Base-by-base conservation (phyloP, 1,140 invertebrate species). In the Coelopa frigida region DNA sequence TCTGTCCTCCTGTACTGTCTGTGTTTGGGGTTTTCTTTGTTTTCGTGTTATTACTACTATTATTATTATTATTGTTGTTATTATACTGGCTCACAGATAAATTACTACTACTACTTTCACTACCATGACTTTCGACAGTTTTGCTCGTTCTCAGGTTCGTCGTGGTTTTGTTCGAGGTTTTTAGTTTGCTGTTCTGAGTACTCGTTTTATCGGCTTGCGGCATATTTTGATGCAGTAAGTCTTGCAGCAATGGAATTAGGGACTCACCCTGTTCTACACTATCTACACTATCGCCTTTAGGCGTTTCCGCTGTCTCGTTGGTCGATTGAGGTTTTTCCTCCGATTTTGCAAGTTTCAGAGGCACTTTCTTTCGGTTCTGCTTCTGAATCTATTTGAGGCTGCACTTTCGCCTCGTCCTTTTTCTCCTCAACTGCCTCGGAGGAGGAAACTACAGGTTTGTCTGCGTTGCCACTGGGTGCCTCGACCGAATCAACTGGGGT, bases 211-310 rank as follows among this genome's bases (percentile, higher is more conserved):
- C 27, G 39, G 15, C 36, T 56, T 61, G 35, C 48, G 51, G 58
- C 57, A 52, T 60, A 53, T 52, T 67, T 53, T 68, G 70, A 56
- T 69, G 70, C 53, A 70, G 71, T 46, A 76, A 65, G 39, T 75
- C 71, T 72, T 79, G 75, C 58, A 81, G 74, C 55, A 81, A 73
- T 56, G 78, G 76, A 49, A 81, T 73, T 49, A 73, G 68, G 47
- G 67, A 74, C 72, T 73, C 73, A 73, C 73, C 73, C 61, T 57
- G 37, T 62, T 43, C 35, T 23, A 27, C 10, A 8, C 29, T 46
- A 24, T 29, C 27, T 48, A 20, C 20, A 36, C 15, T 37, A 33
- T 22, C 11, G 23, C 7, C 4, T 39, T n/a, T 47, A 36, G 18
- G 38, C 35, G 33, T 44, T 37, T n/a, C 17, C 45, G 12, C 24